A percentile compares a stretch with the other conserved stretches of the same genome.
Conservation (phyloP, 2,797 vertebrate genomes). For the Cyprinodon diabolis region DNA sequence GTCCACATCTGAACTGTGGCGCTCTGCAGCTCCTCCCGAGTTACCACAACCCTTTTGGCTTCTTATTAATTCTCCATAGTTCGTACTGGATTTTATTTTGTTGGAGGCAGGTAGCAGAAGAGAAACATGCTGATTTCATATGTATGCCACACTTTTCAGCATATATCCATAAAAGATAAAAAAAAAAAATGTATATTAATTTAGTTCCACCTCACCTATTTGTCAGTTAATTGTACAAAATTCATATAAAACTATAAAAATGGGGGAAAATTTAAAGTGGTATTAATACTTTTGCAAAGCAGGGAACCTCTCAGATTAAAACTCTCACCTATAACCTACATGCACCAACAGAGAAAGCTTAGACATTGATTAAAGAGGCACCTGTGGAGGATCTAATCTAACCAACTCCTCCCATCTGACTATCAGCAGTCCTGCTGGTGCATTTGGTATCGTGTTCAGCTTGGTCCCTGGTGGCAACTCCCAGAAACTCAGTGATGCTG, state of each 20-base stretch:
- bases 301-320: not conserved
- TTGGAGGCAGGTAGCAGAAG: not conserved
- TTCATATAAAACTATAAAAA: not conserved
- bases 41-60: not conserved
- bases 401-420: constrained; percentile 44
- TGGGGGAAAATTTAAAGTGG: not conserved
- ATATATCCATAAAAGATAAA: not conserved
- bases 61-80: too few species aligned
- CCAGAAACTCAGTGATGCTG: constrained; percentile 45
- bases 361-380: not conserved
- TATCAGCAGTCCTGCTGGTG: constrained; percentile 43
- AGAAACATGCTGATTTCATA: not conserved
- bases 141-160: not conserved
- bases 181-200: not conserved
- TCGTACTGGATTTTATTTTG: not conserved
- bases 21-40: too few species aligned
- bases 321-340: not conserved
- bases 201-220: not conserved
- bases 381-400: constrained; percentile 35
- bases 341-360: not conserved
- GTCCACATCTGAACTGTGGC: too few species aligned
- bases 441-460: constrained; percentile 48
- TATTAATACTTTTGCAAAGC: not conserved
- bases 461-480: constrained; percentile 35
- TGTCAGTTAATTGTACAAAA: not conserved